Percentiles rank a stretch among this genome's conserved stretches.
These are phyloP conservation scores for Astatotilapia flaviijosephi DNA, from an alignment of 2,113 vertebrate genomes.

Conservation along the genomic window DNA sequence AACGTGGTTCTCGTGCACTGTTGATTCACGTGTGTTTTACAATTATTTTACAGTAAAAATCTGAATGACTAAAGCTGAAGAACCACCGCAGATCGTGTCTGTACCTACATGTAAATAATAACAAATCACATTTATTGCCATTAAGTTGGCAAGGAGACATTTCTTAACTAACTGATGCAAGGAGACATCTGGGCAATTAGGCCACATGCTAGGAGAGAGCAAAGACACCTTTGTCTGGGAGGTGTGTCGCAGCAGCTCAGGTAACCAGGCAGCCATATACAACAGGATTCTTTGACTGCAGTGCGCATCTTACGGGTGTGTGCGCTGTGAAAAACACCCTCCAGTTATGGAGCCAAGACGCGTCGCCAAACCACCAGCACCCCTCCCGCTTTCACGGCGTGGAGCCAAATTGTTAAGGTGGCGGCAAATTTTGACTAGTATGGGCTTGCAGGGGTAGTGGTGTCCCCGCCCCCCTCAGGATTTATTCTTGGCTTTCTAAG, in stretches of 20 bases:
- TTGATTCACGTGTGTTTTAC: not conserved
- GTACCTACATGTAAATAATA: not conserved
- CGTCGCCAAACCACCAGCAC: not conserved
- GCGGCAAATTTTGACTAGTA: not conserved
- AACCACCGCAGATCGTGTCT: not conserved
- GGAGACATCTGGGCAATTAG: not conserved
- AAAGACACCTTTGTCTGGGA: conserved; percentile 9
- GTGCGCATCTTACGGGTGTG: not conserved
- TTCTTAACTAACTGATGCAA: not conserved
- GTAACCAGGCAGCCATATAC: not conserved
- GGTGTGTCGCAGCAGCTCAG: conserved; percentile 1
- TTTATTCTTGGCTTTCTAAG: not conserved
- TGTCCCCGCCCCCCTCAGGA: not conserved
- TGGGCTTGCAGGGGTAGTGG: not conserved
- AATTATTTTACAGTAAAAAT: not conserved
- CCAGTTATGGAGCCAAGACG: not conserved
- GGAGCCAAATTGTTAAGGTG: not conserved
- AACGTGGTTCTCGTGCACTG: not conserved
- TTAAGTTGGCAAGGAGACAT: not conserved
- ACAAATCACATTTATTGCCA: not conserved
- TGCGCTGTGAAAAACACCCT: not conserved
- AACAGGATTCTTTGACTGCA: not conserved
- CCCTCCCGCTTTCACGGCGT: not conserved
- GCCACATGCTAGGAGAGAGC: conserved; percentile 6
- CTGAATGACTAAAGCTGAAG: not conserved